Base-by-base conservation (phyloP, 1,140 invertebrate species). In the Vollenhovia emeryi region DNA sequence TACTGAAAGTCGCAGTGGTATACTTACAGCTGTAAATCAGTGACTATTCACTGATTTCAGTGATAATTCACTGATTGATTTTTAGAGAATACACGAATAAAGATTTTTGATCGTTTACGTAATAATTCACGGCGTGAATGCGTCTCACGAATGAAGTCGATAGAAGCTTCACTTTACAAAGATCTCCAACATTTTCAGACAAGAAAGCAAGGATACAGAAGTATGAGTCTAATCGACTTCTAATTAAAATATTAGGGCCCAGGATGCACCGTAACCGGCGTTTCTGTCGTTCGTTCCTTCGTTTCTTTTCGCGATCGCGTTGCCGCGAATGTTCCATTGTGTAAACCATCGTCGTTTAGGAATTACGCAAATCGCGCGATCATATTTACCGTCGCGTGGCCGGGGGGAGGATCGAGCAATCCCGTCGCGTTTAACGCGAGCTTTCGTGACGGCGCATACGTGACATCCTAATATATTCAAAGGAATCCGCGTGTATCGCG, bases 371-470 rank as follows among this genome's bases (percentile, higher is more conserved):
- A 43, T 27, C 55, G 40, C 48, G 52, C 21, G 27, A 33, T 52
- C 24, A 15, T 8, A 66, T 52, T 55, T 36, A n/a, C 15, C 60
- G 59, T 78, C 36, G 74, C 52, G 11, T 62, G 55, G 24, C 15
- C 13, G 24, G 6, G 3, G 40, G 8, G 18, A n/a, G 33, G 64
- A 82, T 71, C 74, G 68, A 59, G 33, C 84, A 55, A 83, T 79
- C 71, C n/a, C 80, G 69, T 52, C n/a, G 48, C 52, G 11, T 57
- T 80, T 75, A 36, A 87, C 55, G 62, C 52, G 86, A 82, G 82
- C 87, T 78, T 86, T 86, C 91, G 90, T 93, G 91, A 93, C 89
- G 86, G 50, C 66, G 93, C 93, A 94, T 94, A 89, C 84, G 85
- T 66, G n/a, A 30, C 45, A 15, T 55, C 40, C 33, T 92, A 92